Conservation (phyloP, 2,113 vertebrate species). For the Halichoeres trimaculatus region DNA sequence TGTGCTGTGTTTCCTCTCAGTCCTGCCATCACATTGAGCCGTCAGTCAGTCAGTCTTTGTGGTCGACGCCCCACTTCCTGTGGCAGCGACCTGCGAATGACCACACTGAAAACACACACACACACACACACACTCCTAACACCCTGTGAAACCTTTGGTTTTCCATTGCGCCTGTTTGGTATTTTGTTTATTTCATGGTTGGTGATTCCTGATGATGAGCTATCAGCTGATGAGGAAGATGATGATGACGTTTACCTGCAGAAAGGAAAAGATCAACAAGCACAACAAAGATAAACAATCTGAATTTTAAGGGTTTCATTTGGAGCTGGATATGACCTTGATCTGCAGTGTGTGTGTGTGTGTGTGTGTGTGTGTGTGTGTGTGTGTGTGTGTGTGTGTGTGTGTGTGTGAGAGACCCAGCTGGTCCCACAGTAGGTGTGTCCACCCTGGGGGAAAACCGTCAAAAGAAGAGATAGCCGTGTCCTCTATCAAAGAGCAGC, state of each 20-base stretch:
- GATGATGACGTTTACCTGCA: not conserved
- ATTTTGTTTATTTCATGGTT: not conserved
- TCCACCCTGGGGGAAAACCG: slow-evolving; percentile 27
- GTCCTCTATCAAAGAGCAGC: slow-evolving; percentile 19
- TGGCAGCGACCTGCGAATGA: slow-evolving; percentile 42
- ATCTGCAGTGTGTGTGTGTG: not conserved
- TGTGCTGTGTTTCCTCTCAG: slow-evolving; percentile 23
- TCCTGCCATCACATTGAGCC: slow-evolving; percentile 48
- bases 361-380: not conserved
- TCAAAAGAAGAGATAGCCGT: slow-evolving; percentile 28
- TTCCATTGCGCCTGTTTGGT: not conserved
- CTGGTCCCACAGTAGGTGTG: slow-evolving; percentile 18
- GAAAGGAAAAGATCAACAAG: not conserved
- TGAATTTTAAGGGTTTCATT: not conserved
- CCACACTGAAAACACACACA: slow-evolving; percentile 20
- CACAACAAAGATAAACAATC: not conserved
- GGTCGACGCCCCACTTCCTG: slow-evolving; percentile 57
- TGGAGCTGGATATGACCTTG: slow-evolving; percentile 3
- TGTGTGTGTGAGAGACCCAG: not conserved
- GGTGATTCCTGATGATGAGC: not conserved
- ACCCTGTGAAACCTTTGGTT: not conserved
- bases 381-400: not conserved
- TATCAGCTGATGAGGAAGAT: not conserved
- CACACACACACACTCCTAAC: slow-evolving; percentile 5
- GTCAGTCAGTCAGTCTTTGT: slow-evolving; percentile 56